A percentile compares a stretch with the other conserved stretches of the same genome.
Evolutionary conservation across 2,113 vertebrate species (phyloP).

Genomic region (Heloderma charlesbogerti): DNA sequence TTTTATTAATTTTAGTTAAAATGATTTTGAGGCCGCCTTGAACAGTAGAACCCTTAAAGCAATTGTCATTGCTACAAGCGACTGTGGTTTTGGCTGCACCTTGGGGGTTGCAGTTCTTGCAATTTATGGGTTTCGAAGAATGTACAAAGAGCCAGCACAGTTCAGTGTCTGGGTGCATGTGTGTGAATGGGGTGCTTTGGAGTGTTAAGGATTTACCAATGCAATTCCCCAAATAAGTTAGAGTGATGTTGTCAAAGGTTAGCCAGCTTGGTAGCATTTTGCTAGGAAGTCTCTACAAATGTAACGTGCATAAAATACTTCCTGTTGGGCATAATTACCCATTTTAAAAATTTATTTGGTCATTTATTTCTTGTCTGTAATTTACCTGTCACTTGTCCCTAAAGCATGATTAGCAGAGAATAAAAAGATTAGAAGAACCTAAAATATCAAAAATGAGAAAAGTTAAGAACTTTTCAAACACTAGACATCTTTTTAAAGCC

Average conservation of each 20-base stretch:
- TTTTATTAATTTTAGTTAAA: no score
- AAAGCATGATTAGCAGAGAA: no score
- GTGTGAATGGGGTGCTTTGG: no score
- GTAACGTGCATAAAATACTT: background rate
- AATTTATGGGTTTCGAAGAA: background rate
- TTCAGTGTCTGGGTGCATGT: background rate
- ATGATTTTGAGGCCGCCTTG: no score
- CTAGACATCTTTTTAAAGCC: no score
- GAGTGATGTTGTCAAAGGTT: background rate
- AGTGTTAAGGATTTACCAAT: background rate
- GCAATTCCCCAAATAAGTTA: background rate
- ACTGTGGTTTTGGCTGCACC: no score
- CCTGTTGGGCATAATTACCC: no score
- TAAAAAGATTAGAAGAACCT: no score
- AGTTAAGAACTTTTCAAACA: no score
- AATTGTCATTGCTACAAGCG: background rate
- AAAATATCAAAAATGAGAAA: no score
- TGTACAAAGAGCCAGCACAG: background rate
- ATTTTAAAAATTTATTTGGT: no score
- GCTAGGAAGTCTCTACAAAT: background rate
- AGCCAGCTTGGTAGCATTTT: background rate
- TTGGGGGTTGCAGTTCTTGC: background rate
- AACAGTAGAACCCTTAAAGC: no score
- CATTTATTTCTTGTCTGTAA: background rate
- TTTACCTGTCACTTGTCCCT: background rate